These are phyloP conservation scores for Meghimatium bilineatum DNA, from an alignment of 2,888 invertebrate genomes.

Conservation along the genomic window DNA sequence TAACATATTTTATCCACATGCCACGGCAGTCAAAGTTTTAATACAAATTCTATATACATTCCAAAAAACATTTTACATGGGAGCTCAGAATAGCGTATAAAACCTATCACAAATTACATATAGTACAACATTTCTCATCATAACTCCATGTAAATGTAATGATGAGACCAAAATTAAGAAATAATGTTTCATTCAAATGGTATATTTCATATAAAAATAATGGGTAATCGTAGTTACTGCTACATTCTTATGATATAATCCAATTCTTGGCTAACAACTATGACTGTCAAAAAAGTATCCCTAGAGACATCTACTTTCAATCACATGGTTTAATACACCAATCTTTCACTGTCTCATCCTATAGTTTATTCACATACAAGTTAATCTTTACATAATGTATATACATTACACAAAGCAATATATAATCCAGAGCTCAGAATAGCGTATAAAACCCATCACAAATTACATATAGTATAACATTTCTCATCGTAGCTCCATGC, in stretches of 20 bases:
- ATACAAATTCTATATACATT: no score
- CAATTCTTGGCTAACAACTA: no score
- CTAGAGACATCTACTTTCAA: no score
- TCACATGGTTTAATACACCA: no score
- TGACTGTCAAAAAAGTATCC: no score
- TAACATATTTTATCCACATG: no score
- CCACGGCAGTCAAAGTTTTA: no score
- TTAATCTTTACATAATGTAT: no score
- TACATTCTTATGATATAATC: no score
- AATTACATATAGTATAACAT: neutral
- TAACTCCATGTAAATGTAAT: neutral
- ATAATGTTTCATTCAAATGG: neutral
- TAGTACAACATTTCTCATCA: neutral
- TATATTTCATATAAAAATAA: neutral
- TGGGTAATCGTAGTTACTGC: neutral
- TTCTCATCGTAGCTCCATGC: neutral
- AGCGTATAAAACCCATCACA: neutral
- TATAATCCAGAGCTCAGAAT: constrained; percentile 8
- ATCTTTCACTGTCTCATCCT: no score
- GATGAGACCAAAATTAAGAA: neutral
- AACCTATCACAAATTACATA: neutral
- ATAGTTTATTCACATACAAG: no score
- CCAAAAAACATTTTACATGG: neutral
- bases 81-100: constrained; percentile 26
- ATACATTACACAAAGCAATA: neutral